Evolutionary conservation across 2,113 vertebrate genomes (phyloP), one percentile per base, ranked within the genome.

Genomic region (Phrynocephalus versicolor): DNA sequence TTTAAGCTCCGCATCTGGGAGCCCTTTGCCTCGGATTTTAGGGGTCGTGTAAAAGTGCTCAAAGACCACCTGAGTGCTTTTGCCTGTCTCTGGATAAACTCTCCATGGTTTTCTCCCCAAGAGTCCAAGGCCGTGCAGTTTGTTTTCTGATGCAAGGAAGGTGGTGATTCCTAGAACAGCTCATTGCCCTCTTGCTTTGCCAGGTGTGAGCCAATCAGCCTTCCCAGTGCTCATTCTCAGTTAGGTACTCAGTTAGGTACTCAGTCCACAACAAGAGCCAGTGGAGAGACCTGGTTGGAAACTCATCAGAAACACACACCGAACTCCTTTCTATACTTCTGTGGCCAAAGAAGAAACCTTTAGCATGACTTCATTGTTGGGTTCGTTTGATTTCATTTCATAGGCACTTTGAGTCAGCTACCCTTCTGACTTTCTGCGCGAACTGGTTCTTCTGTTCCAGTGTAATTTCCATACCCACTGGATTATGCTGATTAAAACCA

Each of bases 101-200:
- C 64, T 1, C 41, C 57, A n/a, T 72, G 62, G 10, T 0, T 0
- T 0, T 0, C 60, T 81, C 79, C n/a, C 51, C 45, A 80, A 23
- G 58, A 91, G 37, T 79, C n/a, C 21, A 41, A 70, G 75, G 19
- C 27, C 64, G 69, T 1, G 62, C 16, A 81, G 78, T 79, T 65
- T 37, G 25, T 78, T 85, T 88, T 16, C 80, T 91, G 87, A 84
- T 84, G 89, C 82, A 85, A 27, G 21, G 71, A 13, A n/a, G 79
- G 78, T 12, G 45, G 60, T 79, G 7, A 0, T 39, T 81, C n/a
- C 25, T 1, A 0, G 58, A 57, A 82, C 87, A 80, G 78, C 84
- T 89, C 79, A 86, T 86, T 87, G 71, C 75, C 78, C 79, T 76
- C 9, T 87, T 65, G 10, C 0, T 0, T 73, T 85, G 77, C 58